phyloP scores from a whole-genome alignment of 2,888 invertebrate genomes.

The Drosophila eohydei region DNA sequence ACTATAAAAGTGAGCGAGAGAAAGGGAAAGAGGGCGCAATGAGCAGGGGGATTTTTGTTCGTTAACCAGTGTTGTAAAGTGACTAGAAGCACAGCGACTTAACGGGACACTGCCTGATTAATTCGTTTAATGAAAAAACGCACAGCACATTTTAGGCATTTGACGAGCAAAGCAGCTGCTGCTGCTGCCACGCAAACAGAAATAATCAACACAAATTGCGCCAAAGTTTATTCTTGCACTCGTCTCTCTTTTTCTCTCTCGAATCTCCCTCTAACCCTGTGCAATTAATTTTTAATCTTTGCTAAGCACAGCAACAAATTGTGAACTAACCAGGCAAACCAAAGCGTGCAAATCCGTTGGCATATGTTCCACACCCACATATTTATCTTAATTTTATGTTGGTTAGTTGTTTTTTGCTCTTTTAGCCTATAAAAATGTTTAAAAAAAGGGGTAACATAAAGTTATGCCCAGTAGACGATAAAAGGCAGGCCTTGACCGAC shows the following conservation, averaged over 20 bases:
- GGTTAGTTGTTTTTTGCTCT: slow-evolving; percentile 14
- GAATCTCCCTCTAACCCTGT: slow-evolving; percentile 18
- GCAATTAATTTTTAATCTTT: slow-evolving; percentile 75
- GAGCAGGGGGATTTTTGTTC: background rate
- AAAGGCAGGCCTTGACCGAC: background rate
- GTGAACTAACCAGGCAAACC: slow-evolving; percentile 43
- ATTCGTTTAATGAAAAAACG: slow-evolving; percentile 75
- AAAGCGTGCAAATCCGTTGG: slow-evolving; percentile 31
- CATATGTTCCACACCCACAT: slow-evolving; percentile 44
- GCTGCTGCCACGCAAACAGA: slow-evolving; percentile 32
- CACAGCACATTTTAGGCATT: slow-evolving; percentile 48
- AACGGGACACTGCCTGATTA: slow-evolving; percentile 52
- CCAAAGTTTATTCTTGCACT: slow-evolving; percentile 14
- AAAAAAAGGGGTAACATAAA: slow-evolving; percentile 15
- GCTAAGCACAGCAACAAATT: slow-evolving; percentile 71
- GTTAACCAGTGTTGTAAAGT: slow-evolving; percentile 29
- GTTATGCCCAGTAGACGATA: background rate
- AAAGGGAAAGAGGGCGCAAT: background rate
- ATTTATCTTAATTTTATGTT: slow-evolving; percentile 57
- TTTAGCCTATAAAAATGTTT: slow-evolving; percentile 1
- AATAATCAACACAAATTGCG: slow-evolving; percentile 75
- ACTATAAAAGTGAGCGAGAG: slow-evolving; percentile 10
- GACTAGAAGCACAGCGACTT: slow-evolving; percentile 23
- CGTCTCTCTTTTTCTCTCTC: background rate
- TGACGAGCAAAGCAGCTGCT: slow-evolving; percentile 46